phyloP scores from a whole-genome alignment of 2,113 vertebrate species.

The Oreamnos americanus region DNA sequence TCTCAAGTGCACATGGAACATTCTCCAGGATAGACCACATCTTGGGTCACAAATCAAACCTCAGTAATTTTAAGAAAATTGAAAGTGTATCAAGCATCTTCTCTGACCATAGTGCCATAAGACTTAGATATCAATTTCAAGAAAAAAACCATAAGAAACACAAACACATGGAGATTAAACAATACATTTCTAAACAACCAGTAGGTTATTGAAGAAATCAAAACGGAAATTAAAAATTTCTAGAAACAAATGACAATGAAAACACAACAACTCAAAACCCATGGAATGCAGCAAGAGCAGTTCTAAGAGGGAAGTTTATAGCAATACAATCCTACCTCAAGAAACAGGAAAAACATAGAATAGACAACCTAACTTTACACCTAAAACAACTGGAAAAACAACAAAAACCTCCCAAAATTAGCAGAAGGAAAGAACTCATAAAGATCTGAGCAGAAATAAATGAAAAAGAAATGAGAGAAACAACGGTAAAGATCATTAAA shows the following conservation, averaged over 20 bases:
- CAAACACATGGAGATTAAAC: not conserved
- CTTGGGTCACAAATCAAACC: not conserved
- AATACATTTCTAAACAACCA: not conserved
- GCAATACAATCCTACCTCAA: not conserved
- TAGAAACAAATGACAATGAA: not conserved
- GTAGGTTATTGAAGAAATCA: not conserved
- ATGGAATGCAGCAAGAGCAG: not conserved
- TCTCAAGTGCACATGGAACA: not conserved
- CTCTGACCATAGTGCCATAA: not conserved
- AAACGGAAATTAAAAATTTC: not conserved
- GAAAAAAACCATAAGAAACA: not conserved
- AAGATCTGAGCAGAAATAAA: not conserved
- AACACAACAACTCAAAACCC: not conserved
- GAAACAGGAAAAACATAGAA: not conserved
- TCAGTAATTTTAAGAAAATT: not conserved
- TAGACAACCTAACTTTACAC: not conserved
- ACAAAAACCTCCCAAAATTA: not conserved
- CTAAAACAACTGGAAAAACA: not conserved
- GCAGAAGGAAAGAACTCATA: not conserved
- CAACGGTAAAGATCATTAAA: not conserved
- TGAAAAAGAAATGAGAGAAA: not conserved
- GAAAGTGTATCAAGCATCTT: not conserved
- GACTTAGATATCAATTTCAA: not conserved
- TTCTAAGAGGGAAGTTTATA: not conserved
- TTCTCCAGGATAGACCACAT: not conserved